A percentile compares a stretch with the other conserved stretches of the same genome.
These are phyloP conservation scores for Ecliptopera silaceata DNA, from an alignment of 2,888 invertebrate species.

Conservation along the genomic window DNA sequence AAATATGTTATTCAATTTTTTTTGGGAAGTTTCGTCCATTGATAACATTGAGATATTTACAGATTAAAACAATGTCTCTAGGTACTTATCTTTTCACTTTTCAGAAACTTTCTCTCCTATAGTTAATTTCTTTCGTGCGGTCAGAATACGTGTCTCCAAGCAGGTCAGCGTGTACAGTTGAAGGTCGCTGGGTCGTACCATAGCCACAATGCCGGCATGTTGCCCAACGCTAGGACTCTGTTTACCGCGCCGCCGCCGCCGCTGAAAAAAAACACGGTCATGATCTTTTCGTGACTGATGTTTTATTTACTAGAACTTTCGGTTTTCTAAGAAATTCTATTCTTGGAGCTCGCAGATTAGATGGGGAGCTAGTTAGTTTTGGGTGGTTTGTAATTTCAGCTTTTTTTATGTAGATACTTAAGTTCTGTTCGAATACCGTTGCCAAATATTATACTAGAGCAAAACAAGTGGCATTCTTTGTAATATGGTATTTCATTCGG, in stretches of 20 bases:
- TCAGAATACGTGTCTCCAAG: too few species aligned
- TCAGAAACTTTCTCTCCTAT: too few species aligned
- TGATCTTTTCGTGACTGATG: constrained; percentile 16
- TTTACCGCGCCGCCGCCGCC: constrained; percentile 22
- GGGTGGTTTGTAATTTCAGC: background rate
- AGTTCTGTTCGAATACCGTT: too few species aligned
- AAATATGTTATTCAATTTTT: too few species aligned
- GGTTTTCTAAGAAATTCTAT: background rate
- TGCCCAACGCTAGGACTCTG: constrained; percentile 3
- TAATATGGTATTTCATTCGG: background rate
- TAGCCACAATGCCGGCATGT: background rate
- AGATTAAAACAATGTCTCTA: too few species aligned
- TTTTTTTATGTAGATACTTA: too few species aligned
- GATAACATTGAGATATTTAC: too few species aligned
- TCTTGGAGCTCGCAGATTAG: too few species aligned
- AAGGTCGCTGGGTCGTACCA: constrained; percentile 44
- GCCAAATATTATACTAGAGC: background rate
- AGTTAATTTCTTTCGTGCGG: too few species aligned
- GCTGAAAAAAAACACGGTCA: constrained; percentile 16
- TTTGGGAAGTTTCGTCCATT: too few species aligned
- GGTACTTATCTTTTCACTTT: too few species aligned
- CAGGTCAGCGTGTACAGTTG: constrained; percentile 25
- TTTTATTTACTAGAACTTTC: background rate
- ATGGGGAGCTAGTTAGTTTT: background rate
- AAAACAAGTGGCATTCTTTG: background rate